phyloP scores from a whole-genome alignment of 2,888 invertebrate species.

The Eustalomyia histrio region DNA sequence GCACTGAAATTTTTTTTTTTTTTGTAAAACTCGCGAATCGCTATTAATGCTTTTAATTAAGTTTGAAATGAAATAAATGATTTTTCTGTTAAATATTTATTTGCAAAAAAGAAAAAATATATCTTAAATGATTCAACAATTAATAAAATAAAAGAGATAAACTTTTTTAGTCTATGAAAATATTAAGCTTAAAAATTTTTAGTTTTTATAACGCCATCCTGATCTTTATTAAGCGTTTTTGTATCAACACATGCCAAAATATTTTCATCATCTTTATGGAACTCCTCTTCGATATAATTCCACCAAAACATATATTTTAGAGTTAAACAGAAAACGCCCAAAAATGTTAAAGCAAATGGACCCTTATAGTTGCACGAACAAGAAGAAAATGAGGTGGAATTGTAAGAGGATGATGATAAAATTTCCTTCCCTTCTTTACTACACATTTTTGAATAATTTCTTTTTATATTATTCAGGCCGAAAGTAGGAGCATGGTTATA shows the following conservation, averaged over 20 bases:
- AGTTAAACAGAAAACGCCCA: constrained; percentile 47
- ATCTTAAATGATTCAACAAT: constrained; percentile 2
- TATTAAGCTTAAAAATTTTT: not conserved
- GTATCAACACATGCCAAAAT: not conserved
- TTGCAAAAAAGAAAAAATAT: constrained; percentile 5
- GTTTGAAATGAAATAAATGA: too few species aligned
- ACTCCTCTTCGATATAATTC: constrained; percentile 30
- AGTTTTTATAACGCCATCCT: not conserved
- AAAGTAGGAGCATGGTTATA: not conserved
- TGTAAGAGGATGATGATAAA: constrained; percentile 15
- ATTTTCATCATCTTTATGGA: not conserved
- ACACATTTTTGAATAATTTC: constrained; percentile 24
- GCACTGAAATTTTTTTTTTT: too few species aligned
- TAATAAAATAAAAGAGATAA: not conserved
- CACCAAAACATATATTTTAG: constrained; percentile 64
- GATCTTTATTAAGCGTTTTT: not conserved
- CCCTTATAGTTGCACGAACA: constrained; percentile 9
- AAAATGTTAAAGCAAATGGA: constrained; percentile 49
- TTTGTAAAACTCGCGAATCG: too few species aligned
- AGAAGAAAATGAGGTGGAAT: constrained; percentile 10
- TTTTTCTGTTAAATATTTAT: constrained; percentile 5
- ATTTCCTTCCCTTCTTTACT: not conserved
- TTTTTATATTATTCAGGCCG: not conserved
- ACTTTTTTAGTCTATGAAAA: not conserved
- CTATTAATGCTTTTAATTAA: too few species aligned